A percentile compares a stretch with the other conserved stretches of the same genome.
Evolutionary conservation across 1,140 invertebrate genomes (phyloP).

Genomic region (Drosophila sturtevanti): DNA sequence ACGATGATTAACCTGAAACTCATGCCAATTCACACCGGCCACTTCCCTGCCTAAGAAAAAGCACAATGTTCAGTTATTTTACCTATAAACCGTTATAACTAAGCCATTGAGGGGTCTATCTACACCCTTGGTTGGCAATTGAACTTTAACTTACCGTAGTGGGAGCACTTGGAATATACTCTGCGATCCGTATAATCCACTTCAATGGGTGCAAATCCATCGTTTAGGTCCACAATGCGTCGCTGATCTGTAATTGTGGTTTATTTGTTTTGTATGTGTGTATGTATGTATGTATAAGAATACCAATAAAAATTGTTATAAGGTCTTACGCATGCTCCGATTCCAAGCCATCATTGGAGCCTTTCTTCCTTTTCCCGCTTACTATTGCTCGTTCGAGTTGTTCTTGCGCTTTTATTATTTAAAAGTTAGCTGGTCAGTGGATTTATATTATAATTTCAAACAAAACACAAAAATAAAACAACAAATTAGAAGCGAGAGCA

Average conservation of each 20-base stretch:
- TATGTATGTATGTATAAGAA: not conserved
- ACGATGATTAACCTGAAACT: slow-evolving; percentile 44
- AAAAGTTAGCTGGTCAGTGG: too few relatives aligned
- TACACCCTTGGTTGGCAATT: not conserved
- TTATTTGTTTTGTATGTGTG: too few relatives aligned
- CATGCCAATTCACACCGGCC: slow-evolving; percentile 48
- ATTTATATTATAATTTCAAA: too few relatives aligned
- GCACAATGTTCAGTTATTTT: not conserved
- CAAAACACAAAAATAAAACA: too few relatives aligned
- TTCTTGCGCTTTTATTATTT: too few relatives aligned
- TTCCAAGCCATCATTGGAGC: not conserved
- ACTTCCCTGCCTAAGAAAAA: not conserved
- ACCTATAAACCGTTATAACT: not conserved
- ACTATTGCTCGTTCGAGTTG: too few relatives aligned
- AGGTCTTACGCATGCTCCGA: not conserved
- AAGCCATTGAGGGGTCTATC: not conserved
- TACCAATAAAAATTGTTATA: not conserved
- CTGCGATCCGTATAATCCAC: slow-evolving; percentile 36
- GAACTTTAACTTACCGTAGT: slow-evolving; percentile 20
- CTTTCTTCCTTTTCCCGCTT: too few relatives aligned
- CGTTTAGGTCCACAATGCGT: slow-evolving; percentile 37
- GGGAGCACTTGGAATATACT: slow-evolving; percentile 34
- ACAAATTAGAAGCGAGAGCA: too few relatives aligned
- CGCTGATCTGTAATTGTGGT: slow-evolving; percentile 6
- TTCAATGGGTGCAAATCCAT: slow-evolving; percentile 35